Evolutionary conservation across 2,113 vertebrate species (phyloP).

Genomic region (Argyrosomus japonicus): DNA sequence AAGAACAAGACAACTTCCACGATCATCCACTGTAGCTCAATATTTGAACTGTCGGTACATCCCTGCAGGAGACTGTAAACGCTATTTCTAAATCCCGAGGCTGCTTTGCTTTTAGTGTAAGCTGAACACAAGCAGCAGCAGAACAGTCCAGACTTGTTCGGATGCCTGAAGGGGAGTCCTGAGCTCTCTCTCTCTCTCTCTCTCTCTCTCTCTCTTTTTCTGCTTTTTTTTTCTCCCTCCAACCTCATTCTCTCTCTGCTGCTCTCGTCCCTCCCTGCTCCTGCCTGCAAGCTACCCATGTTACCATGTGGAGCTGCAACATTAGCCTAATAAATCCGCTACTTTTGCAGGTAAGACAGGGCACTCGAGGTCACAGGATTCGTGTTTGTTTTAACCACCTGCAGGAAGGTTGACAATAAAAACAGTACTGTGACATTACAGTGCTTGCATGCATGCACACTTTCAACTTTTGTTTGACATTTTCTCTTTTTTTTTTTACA

Average conservation of each 20-base stretch:
- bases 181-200: slow-evolving; percentile 52
- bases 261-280: slow-evolving; percentile 64
- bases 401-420: too few relatives aligned
- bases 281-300: slow-evolving; percentile 30
- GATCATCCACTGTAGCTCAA: slow-evolving; percentile 23
- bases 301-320: slow-evolving; percentile 12
- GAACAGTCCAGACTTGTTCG: slow-evolving; percentile 82
- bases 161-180: slow-evolving; percentile 79
- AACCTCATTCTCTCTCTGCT: slow-evolving; percentile 19
- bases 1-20: neutral
- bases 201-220: slow-evolving; percentile 29
- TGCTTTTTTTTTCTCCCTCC: neutral
- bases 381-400: too few relatives aligned
- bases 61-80: slow-evolving; percentile 41
- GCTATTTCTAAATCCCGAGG: slow-evolving; percentile 44
- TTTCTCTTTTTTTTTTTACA: too few relatives aligned
- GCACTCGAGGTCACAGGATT: slow-evolving; percentile 1
- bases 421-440: too few relatives aligned
- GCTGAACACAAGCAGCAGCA: slow-evolving; percentile 54
- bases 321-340: neutral
- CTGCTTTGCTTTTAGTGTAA: slow-evolving; percentile 18
- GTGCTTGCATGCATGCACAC: neutral
- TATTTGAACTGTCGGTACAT: slow-evolving; percentile 40
- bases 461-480: too few relatives aligned
- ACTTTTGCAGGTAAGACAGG: slow-evolving; percentile 27